phyloP scores from a whole-genome alignment of 2,888 invertebrate species.

The Penaeus monodon region DNA sequence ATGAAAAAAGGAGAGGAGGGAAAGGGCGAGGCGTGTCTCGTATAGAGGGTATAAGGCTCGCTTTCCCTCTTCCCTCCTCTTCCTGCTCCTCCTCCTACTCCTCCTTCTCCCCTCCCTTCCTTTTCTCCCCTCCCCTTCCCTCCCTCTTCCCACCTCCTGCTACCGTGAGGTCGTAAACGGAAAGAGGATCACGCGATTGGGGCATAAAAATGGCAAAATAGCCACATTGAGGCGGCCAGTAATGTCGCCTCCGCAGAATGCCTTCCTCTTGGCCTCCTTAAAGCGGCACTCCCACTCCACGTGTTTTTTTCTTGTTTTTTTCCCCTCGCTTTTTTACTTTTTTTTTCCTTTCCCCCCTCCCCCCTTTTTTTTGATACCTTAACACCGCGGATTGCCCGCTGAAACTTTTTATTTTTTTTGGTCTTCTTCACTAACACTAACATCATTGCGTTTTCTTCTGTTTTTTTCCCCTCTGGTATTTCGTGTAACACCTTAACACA shows the following conservation, averaged over 20 bases:
- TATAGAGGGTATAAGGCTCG: not conserved
- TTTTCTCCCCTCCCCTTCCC: not conserved
- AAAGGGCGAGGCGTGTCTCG: not conserved
- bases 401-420: too few relatives aligned
- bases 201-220: slow-evolving; percentile 25
- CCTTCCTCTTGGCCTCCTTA: not conserved
- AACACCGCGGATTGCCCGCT: too few relatives aligned
- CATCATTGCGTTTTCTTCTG: not conserved
- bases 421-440: too few relatives aligned
- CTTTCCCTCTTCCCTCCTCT: not conserved
- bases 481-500: not conserved
- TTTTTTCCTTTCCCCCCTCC: too few relatives aligned
- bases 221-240: slow-evolving; percentile 13
- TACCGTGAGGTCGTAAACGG: slow-evolving; percentile 17
- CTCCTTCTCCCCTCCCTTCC: not conserved
- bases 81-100: not conserved
- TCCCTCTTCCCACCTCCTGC: slow-evolving; percentile 1
- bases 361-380: too few relatives aligned
- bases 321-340: not conserved
- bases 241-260: not conserved
- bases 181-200: slow-evolving; percentile 22
- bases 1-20: not conserved
- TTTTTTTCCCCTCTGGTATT: not conserved
- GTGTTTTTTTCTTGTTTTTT: too few relatives aligned
- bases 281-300: not conserved